Evolutionary conservation across 2,888 invertebrate species (phyloP).

Genomic region (Lagria hirta): DNA sequence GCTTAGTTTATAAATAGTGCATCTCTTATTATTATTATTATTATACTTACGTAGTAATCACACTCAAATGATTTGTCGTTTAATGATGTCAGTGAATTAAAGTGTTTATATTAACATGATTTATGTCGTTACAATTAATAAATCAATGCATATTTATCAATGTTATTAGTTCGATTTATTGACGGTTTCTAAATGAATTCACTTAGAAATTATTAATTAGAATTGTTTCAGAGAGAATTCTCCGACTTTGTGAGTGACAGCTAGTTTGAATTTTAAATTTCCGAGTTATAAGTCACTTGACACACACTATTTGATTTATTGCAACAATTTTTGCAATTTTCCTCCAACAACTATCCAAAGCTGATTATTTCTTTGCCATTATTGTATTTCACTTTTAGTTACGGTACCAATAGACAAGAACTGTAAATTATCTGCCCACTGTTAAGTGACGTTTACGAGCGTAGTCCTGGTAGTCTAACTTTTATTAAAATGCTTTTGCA

Average conservation of each 20-base stretch:
- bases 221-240: constrained; percentile 27
- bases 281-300: constrained; percentile 3
- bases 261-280: constrained; percentile 14
- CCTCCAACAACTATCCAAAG: neutral
- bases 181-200: constrained; percentile 37
- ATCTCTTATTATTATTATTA: constrained; percentile 39
- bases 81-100: constrained; percentile 41
- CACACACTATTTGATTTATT: neutral
- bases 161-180: constrained; percentile 37
- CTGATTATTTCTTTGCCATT: constrained; percentile 8
- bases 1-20: too few species aligned
- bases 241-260: constrained; percentile 1
- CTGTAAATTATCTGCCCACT: constrained; percentile 9
- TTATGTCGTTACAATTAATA: constrained; percentile 40
- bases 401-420: constrained; percentile 10
- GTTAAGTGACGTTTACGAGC: constrained; percentile 14
- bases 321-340: neutral
- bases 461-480: too few species aligned
- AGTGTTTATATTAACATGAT: constrained; percentile 43
- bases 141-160: constrained; percentile 42
- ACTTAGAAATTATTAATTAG: constrained; percentile 32
- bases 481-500: too few species aligned
- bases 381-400: constrained; percentile 19
- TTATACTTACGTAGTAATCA: too few species aligned
- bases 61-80: constrained; percentile 43